phyloP scores from a whole-genome alignment of 2,113 vertebrate genomes.

The Isurus oxyrinchus region DNA sequence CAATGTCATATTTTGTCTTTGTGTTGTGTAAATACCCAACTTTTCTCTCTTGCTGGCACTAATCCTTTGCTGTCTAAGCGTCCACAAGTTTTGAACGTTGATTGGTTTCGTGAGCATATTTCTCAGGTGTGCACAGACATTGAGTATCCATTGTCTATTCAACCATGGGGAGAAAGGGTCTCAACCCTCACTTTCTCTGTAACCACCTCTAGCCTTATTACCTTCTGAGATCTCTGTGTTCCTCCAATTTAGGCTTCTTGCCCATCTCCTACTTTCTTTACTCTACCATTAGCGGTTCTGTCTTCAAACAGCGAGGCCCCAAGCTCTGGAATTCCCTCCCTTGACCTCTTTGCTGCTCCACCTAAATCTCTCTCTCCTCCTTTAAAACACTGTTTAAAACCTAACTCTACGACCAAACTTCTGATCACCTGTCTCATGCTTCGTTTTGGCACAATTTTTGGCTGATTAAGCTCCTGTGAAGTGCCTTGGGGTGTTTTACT shows the following conservation, averaged over 20 bases:
- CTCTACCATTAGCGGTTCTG: too few species aligned
- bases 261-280: background rate
- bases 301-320: background rate
- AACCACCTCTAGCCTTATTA: background rate
- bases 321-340: background rate
- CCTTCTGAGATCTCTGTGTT: background rate
- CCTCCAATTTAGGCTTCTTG: background rate
- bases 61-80: too few species aligned
- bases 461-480: background rate
- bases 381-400: background rate
- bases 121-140: background rate
- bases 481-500: background rate
- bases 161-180: background rate
- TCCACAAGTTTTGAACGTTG: background rate
- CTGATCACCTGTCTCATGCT: background rate
- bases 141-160: background rate
- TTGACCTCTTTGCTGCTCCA: background rate
- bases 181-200: background rate
- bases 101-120: background rate
- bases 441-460: background rate
- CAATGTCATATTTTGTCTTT: background rate
- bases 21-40: background rate
- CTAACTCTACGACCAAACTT: background rate
- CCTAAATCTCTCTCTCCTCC: background rate
- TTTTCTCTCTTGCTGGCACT: background rate